These are phyloP conservation scores for Chionodraco myersi DNA, from an alignment of 2,113 vertebrate species.

Conservation along the genomic window DNA sequence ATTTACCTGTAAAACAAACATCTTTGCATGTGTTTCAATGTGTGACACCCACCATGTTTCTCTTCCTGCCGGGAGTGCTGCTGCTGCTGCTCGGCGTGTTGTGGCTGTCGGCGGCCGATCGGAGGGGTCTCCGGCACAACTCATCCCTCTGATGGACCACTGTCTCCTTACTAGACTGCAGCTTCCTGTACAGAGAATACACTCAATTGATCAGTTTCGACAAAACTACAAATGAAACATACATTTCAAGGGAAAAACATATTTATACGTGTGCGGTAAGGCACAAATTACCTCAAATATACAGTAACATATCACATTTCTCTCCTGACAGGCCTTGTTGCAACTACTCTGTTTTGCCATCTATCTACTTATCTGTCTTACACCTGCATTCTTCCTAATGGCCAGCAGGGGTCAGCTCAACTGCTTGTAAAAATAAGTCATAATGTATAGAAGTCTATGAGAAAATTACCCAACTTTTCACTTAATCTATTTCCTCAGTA, in stretches of 20 bases:
- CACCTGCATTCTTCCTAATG: too few relatives aligned
- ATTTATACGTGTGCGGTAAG: neutral
- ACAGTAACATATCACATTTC: too few relatives aligned
- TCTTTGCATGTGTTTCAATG: neutral
- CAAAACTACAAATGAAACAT: neutral
- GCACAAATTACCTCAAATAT: too few relatives aligned
- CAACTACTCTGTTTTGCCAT: too few relatives aligned
- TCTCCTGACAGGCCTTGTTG: too few relatives aligned
- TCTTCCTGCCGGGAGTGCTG: constrained; percentile 77
- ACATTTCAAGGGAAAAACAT: neutral
- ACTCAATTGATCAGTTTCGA: too few relatives aligned
- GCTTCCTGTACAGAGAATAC: constrained; percentile 71
- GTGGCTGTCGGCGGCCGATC: constrained; percentile 17
- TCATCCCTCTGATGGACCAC: constrained; percentile 70
- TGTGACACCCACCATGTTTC: constrained; percentile 65
- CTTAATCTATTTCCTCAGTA: too few relatives aligned
- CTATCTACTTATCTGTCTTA: too few relatives aligned
- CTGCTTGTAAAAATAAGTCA: too few relatives aligned
- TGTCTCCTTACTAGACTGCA: constrained; percentile 69
- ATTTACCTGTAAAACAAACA: neutral
- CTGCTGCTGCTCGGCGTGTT: neutral
- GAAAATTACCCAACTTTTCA: too few relatives aligned
- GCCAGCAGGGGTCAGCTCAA: too few relatives aligned
- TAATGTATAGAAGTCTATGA: too few relatives aligned
- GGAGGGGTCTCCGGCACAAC: constrained; percentile 47